Evolutionary conservation across 2,113 vertebrate genomes (phyloP).

Genomic region (Coracopsis vasa): DNA sequence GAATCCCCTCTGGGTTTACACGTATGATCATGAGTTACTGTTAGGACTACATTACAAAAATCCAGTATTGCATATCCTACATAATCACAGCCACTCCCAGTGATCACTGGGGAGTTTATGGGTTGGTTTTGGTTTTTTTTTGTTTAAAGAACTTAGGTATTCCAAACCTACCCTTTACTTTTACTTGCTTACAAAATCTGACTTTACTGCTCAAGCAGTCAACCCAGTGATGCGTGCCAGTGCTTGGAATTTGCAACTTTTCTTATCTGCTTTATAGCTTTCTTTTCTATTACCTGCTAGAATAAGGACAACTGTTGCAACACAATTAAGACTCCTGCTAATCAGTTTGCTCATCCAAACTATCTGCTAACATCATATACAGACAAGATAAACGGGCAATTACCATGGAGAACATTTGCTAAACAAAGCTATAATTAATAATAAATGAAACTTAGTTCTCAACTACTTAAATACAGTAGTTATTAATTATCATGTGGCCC

Average conservation of each 20-base stretch:
- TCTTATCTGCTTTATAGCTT: neutral
- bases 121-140: neutral
- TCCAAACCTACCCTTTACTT: neutral
- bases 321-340: conserved; percentile 7
- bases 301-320: neutral
- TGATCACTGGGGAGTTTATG: neutral
- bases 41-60: neutral
- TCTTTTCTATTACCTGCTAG: neutral
- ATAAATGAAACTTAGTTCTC: conserved; percentile 43
- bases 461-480: conserved; percentile 56
- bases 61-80: neutral
- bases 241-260: neutral
- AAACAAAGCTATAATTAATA: conserved; percentile 66
- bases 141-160: neutral
- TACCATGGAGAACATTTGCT: conserved; percentile 43
- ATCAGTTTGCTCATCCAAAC: conserved; percentile 45
- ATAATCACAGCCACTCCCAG: neutral
- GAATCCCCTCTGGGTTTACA: neutral
- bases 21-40: neutral
- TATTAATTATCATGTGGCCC: conserved; percentile 51
- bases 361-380: conserved; percentile 40
- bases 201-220: neutral
- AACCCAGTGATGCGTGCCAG: neutral
- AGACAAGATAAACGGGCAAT: conserved; percentile 57
- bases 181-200: neutral